Evolutionary conservation across 2,797 vertebrate species (phyloP), one percentile per base, ranked within the genome.

Genomic region (Morelia viridis): DNA sequence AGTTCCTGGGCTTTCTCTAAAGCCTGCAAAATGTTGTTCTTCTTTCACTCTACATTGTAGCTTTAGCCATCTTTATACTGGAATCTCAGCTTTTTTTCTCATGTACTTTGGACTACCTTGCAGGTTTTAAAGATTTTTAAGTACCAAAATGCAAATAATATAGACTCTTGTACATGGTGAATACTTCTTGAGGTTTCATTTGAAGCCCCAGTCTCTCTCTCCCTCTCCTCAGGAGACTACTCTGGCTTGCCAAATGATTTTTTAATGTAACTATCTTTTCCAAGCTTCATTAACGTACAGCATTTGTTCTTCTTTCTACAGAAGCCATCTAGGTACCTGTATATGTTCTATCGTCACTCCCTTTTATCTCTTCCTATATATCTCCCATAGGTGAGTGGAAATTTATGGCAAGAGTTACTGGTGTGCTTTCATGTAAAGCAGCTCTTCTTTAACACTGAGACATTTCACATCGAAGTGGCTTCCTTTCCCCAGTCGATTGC

Each of bases 191-290:
- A 94, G 76, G 61, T 60, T 94, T 94, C 85, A 93, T 88, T 71
- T 87, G 26, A 89, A 87, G 92, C 71, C 31, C 92, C 95, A 13
- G 91, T 96, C 95, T 3, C 85, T 92, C 94, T 87, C 93, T 89
- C 76, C 88, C 90, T 91, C 96, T 94, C 94, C 94, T 92, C 96
- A 95, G 93, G 92, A 96, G 94, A 95, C 89, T 93, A 85, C 91
- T 87, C 93, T 92, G 90, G 89, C 83, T 95, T 95, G 95, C 94
- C 85, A 92, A 92, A 92, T 53, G 85, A n/a, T 91, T 19, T 80
- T 94, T 84, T 95, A 91, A 94, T 91, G 90, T 86, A 0, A 0
- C 88, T 93, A 94, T 94, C 26, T 93, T 92, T 94, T 94, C 92
- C 35, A 8, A 92, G 91, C 92, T 94, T 96, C 94, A 92, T 95